phyloP scores from a whole-genome alignment of 1,140 invertebrate genomes.

The Caenorhabditis brenneri region DNA sequence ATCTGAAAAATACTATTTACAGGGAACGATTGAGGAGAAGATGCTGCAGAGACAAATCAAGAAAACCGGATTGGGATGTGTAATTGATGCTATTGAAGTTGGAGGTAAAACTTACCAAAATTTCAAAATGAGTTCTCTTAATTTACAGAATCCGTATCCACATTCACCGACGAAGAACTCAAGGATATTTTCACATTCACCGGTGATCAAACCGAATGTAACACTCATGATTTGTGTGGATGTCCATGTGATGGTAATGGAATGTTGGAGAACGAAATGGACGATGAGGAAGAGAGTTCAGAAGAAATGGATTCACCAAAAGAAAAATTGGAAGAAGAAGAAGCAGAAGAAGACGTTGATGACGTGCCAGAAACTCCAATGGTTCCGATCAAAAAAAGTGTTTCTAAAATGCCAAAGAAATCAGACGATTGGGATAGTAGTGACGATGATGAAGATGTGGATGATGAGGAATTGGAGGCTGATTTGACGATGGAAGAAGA shows the following conservation, averaged over 20 bases:
- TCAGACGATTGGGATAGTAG: neutral
- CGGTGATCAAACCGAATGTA: neutral
- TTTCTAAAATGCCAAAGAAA: neutral
- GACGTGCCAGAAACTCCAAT: neutral
- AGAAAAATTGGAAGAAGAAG: neutral
- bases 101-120: neutral
- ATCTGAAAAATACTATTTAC: too few species aligned
- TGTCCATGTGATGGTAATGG: slow-evolving; percentile 45
- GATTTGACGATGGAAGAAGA: neutral
- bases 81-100: slow-evolving; percentile 26
- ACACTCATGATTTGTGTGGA: slow-evolving; percentile 50
- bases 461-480: slow-evolving; percentile 14
- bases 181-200: slow-evolving; percentile 47
- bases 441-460: slow-evolving; percentile 33
- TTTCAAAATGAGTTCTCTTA: neutral
- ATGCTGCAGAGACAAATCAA: slow-evolving; percentile 53
- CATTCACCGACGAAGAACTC: slow-evolving; percentile 51
- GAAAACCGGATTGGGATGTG: slow-evolving; percentile 39
- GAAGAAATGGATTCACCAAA: neutral
- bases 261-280: slow-evolving; percentile 35
- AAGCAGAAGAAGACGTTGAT: neutral
- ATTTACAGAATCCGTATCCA: neutral
- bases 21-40: slow-evolving; percentile 55
- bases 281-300: slow-evolving; percentile 29
- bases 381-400: neutral